Conservation (phyloP, 2,113 vertebrate species). For the Reinhardtius hippoglossoides region DNA sequence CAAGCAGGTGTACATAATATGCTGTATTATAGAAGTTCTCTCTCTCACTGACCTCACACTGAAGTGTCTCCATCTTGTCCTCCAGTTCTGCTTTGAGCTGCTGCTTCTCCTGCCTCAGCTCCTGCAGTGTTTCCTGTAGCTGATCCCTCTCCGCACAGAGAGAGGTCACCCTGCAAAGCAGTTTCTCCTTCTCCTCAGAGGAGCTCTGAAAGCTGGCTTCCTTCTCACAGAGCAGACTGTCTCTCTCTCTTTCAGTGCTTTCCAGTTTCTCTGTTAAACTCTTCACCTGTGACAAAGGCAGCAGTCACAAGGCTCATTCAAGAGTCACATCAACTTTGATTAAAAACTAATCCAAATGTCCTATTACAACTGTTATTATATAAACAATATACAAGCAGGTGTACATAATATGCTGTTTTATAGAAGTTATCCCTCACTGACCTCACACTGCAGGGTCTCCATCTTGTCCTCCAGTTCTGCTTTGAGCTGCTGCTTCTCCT, state of each 20-base stretch:
- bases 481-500: conserved; percentile 54
- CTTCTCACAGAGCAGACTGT: conserved; percentile 23
- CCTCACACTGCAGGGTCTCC: conserved; percentile 15
- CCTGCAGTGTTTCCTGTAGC: conserved; percentile 55
- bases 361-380: no score
- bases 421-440: background rate
- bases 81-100: conserved; percentile 56
- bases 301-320: background rate
- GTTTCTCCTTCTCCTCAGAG: conserved; percentile 42
- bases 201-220: background rate
- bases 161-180: conserved; percentile 17
- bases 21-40: background rate
- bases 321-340: background rate
- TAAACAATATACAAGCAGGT: no score
- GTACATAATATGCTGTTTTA: no score
- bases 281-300: conserved; percentile 10
- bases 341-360: background rate
- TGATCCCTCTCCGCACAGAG: conserved; percentile 59
- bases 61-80: conserved; percentile 32
- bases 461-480: conserved; percentile 55
- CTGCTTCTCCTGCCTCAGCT: conserved; percentile 45
- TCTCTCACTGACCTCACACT: background rate
- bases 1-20: background rate
- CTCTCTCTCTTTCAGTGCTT: conserved; percentile 5
- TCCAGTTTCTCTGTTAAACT: conserved; percentile 33